A percentile compares a stretch with the other conserved stretches of the same genome.
phyloP scores from a whole-genome alignment of 2,113 vertebrate genomes.

The Forbesichthys agassizii region DNA sequence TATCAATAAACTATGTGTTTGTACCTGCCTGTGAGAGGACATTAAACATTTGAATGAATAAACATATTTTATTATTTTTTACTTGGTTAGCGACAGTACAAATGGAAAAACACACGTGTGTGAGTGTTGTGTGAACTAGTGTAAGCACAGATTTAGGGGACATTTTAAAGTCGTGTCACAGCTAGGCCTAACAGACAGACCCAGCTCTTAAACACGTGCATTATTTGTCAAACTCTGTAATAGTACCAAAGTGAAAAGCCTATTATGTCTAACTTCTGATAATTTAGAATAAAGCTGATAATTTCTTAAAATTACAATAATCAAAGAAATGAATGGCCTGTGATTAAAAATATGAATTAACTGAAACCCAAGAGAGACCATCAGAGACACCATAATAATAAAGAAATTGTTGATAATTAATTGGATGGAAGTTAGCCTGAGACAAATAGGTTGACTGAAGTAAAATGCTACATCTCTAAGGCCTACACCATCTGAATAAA shows the following conservation, averaged over 20 bases:
- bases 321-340: too few relatives aligned
- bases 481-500: too few relatives aligned
- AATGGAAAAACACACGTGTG: neutral
- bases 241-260: neutral
- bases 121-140: neutral
- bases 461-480: too few relatives aligned
- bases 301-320: too few relatives aligned
- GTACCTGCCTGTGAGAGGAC: neutral
- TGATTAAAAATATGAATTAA: too few relatives aligned
- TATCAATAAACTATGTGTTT: neutral
- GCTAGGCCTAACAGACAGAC: slow-evolving; percentile 58
- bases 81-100: neutral
- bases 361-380: too few relatives aligned
- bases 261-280: neutral
- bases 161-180: slow-evolving; percentile 54
- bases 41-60: neutral
- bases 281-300: too few relatives aligned
- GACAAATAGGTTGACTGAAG: too few relatives aligned
- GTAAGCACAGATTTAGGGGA: slow-evolving; percentile 53
- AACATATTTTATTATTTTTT: neutral
- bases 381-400: too few relatives aligned
- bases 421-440: too few relatives aligned
- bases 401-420: too few relatives aligned
- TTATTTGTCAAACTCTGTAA: neutral
- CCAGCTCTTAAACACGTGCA: slow-evolving; percentile 57